Percentiles rank a stretch among this genome's conserved stretches.
phyloP scores from a whole-genome alignment of 2,888 invertebrate genomes.

The Acleris sparsana region DNA sequence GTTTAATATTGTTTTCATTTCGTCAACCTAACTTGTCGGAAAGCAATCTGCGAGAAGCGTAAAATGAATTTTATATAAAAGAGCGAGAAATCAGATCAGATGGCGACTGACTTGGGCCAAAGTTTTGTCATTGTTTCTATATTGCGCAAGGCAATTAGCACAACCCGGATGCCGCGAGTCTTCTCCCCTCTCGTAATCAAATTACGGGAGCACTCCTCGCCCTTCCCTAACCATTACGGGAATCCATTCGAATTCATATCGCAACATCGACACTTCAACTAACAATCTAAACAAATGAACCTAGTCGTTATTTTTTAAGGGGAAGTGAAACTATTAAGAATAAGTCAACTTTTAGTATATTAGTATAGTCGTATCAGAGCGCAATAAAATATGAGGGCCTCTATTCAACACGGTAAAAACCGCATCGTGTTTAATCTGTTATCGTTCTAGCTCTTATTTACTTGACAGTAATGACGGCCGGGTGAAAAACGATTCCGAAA shows the following conservation, averaged over 20 bases:
- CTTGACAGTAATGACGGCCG: too few relatives aligned
- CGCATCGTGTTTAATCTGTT: too few relatives aligned
- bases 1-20: conserved; percentile 70
- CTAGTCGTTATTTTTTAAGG: conserved; percentile 36
- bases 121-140: conserved; percentile 82
- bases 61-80: conserved; percentile 82
- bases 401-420: too few relatives aligned
- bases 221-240: conserved; percentile 62
- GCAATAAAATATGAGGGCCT: too few relatives aligned
- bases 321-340: conserved; percentile 1
- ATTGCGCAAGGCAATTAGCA: conserved; percentile 81
- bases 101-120: conserved; percentile 64
- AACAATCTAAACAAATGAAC: conserved; percentile 58
- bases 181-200: conserved; percentile 68
- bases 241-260: conserved; percentile 62
- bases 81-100: conserved; percentile 67
- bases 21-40: conserved; percentile 64
- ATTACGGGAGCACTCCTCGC: conserved; percentile 61
- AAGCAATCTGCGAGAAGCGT: conserved; percentile 76
- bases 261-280: conserved; percentile 70
- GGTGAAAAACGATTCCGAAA: too few relatives aligned
- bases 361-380: too few relatives aligned
- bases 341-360: too few relatives aligned
- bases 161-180: conserved; percentile 65
- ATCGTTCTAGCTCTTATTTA: too few relatives aligned